Base-by-base conservation (phyloP, 2,113 vertebrate species). In the Isurus oxyrinchus region DNA sequence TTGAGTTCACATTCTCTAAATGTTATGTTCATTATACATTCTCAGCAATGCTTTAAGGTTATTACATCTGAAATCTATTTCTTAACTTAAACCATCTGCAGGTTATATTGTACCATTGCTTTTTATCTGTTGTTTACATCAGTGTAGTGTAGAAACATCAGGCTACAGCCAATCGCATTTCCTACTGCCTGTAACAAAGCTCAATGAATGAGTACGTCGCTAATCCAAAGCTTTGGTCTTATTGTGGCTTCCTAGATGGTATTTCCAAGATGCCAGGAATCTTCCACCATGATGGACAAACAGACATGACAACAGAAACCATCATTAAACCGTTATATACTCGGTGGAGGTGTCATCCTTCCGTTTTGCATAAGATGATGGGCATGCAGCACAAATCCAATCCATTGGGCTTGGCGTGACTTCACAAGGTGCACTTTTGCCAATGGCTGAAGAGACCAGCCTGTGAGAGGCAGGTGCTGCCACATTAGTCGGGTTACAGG, bases 1-100 rank as follows among this genome's bases (percentile, higher is more conserved):
- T 91, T 91, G 27, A 59, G 35, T 91, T 91, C 55, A 91, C 88
- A 91, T 91, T 91, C 88, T 91, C 55, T 59, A 57, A 91, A 57
- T 35, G 31, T 35, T 91, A 55, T 31, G 27, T 35, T 88, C 86
- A 55, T 90, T 88, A 55, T 11, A 53, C 84, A 27, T 87, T 87
- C 90, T 63, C 27, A 7, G 55, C 31, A 93, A 40, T n/a, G 31
- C 53, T 63, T 94, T 44, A 40, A 40, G 91, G 40, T 40, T 94
- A 66, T 8, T 94, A 66, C n/a, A 44, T 27, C 49, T 49, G 57
- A 67, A 14, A 67, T 67, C 14, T 21, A 61, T 3, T 35, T 59
- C 49, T 19, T 94, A 63, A 94, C 44, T 21, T 66, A 94, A 94
- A 94, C 59, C 91, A 94, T 10, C 19, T 63, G 91, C 66, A 94